These are phyloP conservation scores for Microctonus brassicae DNA, from an alignment of 2,888 invertebrate species.

Conservation along the genomic window DNA sequence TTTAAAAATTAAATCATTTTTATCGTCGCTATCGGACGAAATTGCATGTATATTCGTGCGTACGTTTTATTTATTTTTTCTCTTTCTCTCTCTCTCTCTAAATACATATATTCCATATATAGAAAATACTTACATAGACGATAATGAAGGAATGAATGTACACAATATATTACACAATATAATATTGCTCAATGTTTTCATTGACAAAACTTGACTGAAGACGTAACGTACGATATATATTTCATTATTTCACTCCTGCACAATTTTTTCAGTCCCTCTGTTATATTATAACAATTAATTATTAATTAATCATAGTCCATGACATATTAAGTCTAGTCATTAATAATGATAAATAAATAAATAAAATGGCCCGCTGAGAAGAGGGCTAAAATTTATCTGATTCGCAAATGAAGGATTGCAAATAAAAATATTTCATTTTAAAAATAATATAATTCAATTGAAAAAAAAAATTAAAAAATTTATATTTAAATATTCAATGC, in stretches of 20 bases:
- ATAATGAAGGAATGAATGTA: conserved; percentile 20
- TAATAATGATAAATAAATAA: conserved; percentile 41
- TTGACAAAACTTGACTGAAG: conserved; percentile 13
- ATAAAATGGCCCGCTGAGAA: conserved; percentile 68
- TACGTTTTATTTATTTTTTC: conserved; percentile 30
- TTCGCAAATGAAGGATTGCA: conserved; percentile 58
- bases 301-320: conserved; percentile 30
- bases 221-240: conserved; percentile 3
- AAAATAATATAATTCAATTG: conserved; percentile 7
- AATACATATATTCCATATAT: conserved; percentile 30
- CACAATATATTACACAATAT: conserved; percentile 21
- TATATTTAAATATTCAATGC: not conserved
- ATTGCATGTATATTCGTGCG: conserved; percentile 49
- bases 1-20: conserved; percentile 20
- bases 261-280: conserved; percentile 28
- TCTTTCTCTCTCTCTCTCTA: conserved; percentile 27
- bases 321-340: conserved; percentile 57
- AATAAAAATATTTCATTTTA: not conserved
- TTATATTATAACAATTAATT: conserved; percentile 28
- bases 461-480: conserved; percentile 21
- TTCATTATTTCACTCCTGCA: not conserved
- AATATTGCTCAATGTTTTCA: conserved; percentile 9
- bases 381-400: conserved; percentile 60
- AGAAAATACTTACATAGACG: conserved; percentile 44
- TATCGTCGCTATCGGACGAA: conserved; percentile 40